Conservation (phyloP, 1,140 invertebrate species). For the Heliconius melpomene region DNA sequence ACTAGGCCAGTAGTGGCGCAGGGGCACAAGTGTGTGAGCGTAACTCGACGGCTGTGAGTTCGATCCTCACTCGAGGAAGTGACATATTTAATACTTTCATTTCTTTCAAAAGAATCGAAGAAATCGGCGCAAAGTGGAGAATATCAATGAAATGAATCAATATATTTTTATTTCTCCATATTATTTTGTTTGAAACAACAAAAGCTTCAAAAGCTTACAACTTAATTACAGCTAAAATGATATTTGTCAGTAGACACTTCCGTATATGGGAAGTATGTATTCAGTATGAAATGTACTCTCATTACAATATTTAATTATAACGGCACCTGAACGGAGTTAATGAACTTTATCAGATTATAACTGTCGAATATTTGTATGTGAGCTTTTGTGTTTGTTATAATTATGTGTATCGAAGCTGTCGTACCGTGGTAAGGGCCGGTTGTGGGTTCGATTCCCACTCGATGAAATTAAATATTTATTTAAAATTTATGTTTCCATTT, state of each 20-base stretch:
- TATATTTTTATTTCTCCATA: background rate
- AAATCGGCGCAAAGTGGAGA: too few relatives aligned
- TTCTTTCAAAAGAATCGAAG: too few relatives aligned
- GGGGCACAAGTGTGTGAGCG: too few relatives aligned
- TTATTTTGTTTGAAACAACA: background rate
- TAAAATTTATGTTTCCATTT: too few relatives aligned
- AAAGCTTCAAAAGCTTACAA: background rate
- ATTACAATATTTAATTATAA: constrained; percentile 23
- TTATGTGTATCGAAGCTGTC: background rate
- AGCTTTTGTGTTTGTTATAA: background rate
- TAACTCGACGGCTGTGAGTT: too few relatives aligned
- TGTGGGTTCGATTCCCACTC: too few relatives aligned
- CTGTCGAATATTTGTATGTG: background rate
- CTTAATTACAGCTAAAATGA: background rate
- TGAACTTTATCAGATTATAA: constrained; percentile 8
- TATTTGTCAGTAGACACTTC: constrained; percentile 1
- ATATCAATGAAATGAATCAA: too few relatives aligned
- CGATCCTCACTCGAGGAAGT: too few relatives aligned
- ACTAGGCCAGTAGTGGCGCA: too few relatives aligned
- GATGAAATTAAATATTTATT: too few relatives aligned
- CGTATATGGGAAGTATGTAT: background rate
- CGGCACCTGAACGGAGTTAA: constrained; percentile 11
- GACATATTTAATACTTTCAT: too few relatives aligned
- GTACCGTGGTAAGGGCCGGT: too few relatives aligned
- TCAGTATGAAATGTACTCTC: constrained; percentile 17